A percentile compares a stretch with the other conserved stretches of the same genome.
Evolutionary conservation across 2,888 invertebrate species (phyloP).

Genomic region (Leucozona laternaria): DNA sequence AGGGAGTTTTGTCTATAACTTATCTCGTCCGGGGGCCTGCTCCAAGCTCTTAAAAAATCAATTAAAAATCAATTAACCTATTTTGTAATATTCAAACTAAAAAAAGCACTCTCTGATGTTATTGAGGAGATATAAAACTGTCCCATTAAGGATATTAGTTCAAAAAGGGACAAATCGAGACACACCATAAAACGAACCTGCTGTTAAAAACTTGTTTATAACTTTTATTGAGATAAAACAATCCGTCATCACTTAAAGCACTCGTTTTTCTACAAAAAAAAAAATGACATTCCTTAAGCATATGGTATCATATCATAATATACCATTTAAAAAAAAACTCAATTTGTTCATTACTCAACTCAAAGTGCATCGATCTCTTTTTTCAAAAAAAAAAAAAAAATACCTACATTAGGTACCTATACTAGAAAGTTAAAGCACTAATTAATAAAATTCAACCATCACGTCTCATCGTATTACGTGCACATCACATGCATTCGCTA

Average conservation of each 20-base stretch:
- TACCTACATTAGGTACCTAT: not conserved
- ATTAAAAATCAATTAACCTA: slow-evolving; percentile 12
- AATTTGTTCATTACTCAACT: slow-evolving; percentile 20
- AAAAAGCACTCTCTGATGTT: not conserved
- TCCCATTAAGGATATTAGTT: not conserved
- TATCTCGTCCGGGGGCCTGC: too few species aligned
- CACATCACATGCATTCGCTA: not conserved
- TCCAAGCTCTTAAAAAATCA: not conserved
- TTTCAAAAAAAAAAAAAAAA: not conserved
- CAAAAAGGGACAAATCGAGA: not conserved
- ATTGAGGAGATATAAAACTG: not conserved
- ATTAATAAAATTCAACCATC: slow-evolving; percentile 35
- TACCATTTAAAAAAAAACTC: slow-evolving; percentile 14
- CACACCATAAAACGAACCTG: not conserved
- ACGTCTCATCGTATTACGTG: slow-evolving; percentile 43
- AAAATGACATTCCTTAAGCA: not conserved
- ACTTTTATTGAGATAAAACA: slow-evolving; percentile 16
- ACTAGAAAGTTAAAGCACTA: slow-evolving; percentile 1
- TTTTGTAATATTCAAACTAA: not conserved
- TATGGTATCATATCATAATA: slow-evolving; percentile 9
- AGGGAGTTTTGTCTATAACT: too few species aligned
- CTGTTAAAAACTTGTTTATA: not conserved
- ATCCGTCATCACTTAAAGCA: slow-evolving; percentile 1
- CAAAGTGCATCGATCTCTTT: slow-evolving; percentile 26
- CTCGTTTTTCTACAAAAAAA: not conserved